Evolutionary conservation across 2,113 vertebrate genomes (phyloP).

Genomic region (Oryzias celebensis): DNA sequence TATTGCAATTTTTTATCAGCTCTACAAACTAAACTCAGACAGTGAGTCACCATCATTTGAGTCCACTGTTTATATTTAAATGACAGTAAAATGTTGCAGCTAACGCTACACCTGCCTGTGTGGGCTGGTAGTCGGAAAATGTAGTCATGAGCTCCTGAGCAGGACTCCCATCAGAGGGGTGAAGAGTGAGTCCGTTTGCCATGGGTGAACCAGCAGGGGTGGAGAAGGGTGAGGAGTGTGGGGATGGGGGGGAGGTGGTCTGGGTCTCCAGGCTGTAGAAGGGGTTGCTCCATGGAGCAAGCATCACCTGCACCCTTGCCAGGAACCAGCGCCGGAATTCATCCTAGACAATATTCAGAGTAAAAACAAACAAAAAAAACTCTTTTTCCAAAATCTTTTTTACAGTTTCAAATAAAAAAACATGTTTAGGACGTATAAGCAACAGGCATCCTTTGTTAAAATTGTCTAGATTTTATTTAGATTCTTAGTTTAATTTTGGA

Average conservation of each 20-base stretch:
- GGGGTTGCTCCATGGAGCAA: constrained; percentile 82
- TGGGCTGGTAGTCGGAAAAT: constrained; percentile 78
- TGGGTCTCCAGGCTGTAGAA: constrained; percentile 80
- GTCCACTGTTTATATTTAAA: background rate
- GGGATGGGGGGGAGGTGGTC: constrained; percentile 80
- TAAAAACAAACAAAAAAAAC: background rate
- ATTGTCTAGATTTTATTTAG: background rate
- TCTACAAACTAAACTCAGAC: background rate
- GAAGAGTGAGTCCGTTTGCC: constrained; percentile 77
- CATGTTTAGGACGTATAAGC: too few relatives aligned
- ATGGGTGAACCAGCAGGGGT: constrained; percentile 68
- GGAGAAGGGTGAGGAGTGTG: constrained; percentile 66
- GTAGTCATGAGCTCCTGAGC: constrained; percentile 76
- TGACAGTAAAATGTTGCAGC: background rate
- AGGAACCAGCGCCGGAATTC: constrained; percentile 96
- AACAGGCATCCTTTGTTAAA: background rate
- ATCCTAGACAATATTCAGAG: constrained; percentile 77
- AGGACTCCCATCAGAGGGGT: constrained; percentile 70
- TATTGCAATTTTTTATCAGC: background rate
- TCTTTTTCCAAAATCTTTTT: too few relatives aligned
- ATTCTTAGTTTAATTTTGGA: background rate
- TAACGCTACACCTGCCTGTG: constrained; percentile 45
- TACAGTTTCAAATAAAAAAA: too few relatives aligned
- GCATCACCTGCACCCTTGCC: constrained; percentile 87
- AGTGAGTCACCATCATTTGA: background rate